Percentiles rank a stretch among this genome's conserved stretches.
These are phyloP conservation scores for Mycetomoellerius zeteki DNA, from an alignment of 1,140 invertebrate species.

Conservation along the genomic window DNA sequence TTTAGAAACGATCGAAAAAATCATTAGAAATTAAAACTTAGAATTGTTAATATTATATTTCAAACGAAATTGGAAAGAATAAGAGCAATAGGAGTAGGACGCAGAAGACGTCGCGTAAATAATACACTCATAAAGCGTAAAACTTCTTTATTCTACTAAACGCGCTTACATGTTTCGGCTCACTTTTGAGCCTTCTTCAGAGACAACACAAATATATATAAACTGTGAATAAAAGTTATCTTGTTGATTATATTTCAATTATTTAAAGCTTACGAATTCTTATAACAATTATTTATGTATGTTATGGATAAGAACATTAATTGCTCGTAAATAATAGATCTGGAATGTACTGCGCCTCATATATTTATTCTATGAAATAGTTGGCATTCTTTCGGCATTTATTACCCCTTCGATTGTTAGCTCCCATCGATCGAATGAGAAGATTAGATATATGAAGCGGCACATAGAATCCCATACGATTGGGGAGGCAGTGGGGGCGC, in stretches of 20 bases:
- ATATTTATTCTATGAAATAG: slow-evolving; percentile 3
- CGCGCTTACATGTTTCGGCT: too few species aligned
- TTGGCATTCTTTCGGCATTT: background rate
- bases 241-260: background rate
- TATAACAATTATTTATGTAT: background rate
- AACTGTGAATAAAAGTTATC: too few species aligned
- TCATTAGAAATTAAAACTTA: background rate
- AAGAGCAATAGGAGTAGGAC: too few species aligned
- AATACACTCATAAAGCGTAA: too few species aligned
- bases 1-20: background rate
- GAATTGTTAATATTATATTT: background rate
- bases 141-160: too few species aligned
- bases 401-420: slow-evolving; percentile 19
- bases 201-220: too few species aligned
- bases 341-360: too few species aligned
- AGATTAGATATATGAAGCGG: slow-evolving; percentile 58
- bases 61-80: too few species aligned
- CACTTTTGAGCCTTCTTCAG: too few species aligned
- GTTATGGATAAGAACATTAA: too few species aligned
- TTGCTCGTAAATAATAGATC: too few species aligned
- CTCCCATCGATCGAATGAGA: slow-evolving; percentile 45
- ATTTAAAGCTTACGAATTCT: background rate
- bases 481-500: slow-evolving; percentile 37
- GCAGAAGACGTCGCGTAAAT: too few species aligned
- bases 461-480: slow-evolving; percentile 31